Conservation (phyloP, 2,797 vertebrate genomes). For the Bryconaethiops microstoma region DNA sequence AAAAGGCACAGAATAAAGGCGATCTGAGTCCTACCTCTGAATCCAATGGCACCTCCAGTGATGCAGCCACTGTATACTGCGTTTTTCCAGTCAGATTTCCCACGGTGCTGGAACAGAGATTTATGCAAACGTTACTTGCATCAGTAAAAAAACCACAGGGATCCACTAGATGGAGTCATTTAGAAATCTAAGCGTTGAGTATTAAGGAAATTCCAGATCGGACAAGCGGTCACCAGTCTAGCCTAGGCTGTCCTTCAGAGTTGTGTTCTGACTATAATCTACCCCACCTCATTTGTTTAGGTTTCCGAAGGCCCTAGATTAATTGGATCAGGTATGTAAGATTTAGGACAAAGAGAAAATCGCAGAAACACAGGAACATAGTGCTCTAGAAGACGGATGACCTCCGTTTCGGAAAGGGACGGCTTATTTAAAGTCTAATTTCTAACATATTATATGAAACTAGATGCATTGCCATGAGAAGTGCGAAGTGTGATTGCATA, state of each 20-base stretch:
- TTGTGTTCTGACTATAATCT: neutral
- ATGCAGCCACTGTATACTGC: constrained; percentile 95
- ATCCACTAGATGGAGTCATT: constrained; percentile 19
- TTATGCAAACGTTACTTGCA: neutral
- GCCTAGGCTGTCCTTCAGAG: neutral
- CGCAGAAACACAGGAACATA: too few species aligned
- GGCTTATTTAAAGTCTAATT: neutral
- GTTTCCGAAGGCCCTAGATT: neutral
- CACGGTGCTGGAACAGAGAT: constrained; percentile 83
- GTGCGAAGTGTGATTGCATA: too few species aligned
- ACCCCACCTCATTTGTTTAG: neutral
- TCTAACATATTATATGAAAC: too few species aligned
- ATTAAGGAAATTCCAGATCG: neutral
- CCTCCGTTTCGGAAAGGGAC: neutral
- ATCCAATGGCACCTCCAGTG: constrained; percentile 93
- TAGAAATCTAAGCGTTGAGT: neutral
- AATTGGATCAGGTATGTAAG: neutral
- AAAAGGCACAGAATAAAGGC: neutral
- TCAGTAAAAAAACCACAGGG: neutral
- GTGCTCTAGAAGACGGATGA: too few species aligned
- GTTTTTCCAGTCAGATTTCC: constrained; percentile 96
- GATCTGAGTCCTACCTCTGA: constrained; percentile 81
- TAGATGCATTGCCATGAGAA: too few species aligned
- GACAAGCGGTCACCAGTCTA: neutral
- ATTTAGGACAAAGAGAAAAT: neutral